phyloP scores from a whole-genome alignment of 2,113 vertebrate genomes.

The Dromiciops gliroides region DNA sequence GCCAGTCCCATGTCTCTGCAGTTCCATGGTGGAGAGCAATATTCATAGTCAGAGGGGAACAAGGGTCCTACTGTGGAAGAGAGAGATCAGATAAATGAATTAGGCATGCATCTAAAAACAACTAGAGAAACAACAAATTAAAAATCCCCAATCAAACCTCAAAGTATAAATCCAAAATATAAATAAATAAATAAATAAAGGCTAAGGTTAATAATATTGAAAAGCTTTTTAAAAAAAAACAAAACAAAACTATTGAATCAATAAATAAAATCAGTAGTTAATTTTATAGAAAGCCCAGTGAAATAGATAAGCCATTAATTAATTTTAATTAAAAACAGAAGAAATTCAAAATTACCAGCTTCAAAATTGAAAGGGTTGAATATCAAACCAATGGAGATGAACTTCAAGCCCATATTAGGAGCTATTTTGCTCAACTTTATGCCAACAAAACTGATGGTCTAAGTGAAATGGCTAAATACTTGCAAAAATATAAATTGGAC shows the following conservation, averaged over 20 bases:
- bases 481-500: not conserved
- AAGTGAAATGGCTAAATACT: not conserved
- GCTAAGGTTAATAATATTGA: not conserved
- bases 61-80: too few species aligned
- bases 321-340: not conserved
- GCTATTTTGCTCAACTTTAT: not conserved
- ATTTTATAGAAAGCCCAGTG: not conserved
- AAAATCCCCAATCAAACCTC: too few species aligned
- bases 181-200: too few species aligned
- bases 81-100: too few species aligned
- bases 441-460: not conserved
- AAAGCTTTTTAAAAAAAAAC: not conserved
- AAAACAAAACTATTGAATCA: not conserved
- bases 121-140: too few species aligned
- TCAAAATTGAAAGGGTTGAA: not conserved
- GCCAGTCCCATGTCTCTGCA: too few species aligned
- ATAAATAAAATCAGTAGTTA: not conserved
- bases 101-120: too few species aligned
- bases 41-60: too few species aligned
- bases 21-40: too few species aligned
- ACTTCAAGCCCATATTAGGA: too few species aligned
- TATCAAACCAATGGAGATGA: too few species aligned
- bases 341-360: not conserved
- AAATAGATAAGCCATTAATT: not conserved
- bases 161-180: too few species aligned